Conservation (phyloP, 1,140 invertebrate species). For the Camponotus pennsylvanicus region DNA sequence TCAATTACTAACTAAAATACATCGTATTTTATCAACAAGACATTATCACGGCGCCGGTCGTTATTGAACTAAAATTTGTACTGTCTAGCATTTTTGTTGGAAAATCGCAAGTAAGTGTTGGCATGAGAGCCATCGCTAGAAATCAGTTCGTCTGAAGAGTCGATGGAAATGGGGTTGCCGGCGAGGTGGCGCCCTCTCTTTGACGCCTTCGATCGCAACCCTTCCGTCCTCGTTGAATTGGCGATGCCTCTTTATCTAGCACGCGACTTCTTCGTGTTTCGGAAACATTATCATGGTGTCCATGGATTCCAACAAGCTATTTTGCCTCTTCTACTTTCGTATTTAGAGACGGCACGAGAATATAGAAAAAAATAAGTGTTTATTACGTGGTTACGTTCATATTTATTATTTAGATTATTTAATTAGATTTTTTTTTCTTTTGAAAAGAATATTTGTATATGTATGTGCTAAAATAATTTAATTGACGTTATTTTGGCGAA, state of each 20-base stretch:
- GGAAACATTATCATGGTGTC: not conserved
- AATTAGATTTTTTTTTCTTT: too few relatives aligned
- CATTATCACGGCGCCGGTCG: not conserved
- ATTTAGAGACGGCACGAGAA: not conserved
- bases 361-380: not conserved
- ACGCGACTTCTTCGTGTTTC: not conserved
- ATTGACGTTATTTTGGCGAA: too few relatives aligned
- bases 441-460: too few relatives aligned
- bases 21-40: not conserved
- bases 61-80: not conserved
- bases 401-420: not conserved
- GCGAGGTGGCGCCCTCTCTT: constrained; percentile 81
- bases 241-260: constrained; percentile 15
- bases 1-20: not conserved
- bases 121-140: not conserved
- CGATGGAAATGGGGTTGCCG: constrained; percentile 72
- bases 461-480: too few relatives aligned
- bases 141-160: constrained; percentile 19
- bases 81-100: not conserved
- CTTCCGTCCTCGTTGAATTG: not conserved
- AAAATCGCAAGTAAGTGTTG: constrained; percentile 23
- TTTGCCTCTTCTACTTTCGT: not conserved
- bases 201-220: constrained; percentile 77
- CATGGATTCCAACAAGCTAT: not conserved
- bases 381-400: not conserved